Evolutionary conservation across 2,888 invertebrate genomes (phyloP), one percentile per base, ranked within the genome.

Genomic region (Gymnoscelis rufifasciata): DNA sequence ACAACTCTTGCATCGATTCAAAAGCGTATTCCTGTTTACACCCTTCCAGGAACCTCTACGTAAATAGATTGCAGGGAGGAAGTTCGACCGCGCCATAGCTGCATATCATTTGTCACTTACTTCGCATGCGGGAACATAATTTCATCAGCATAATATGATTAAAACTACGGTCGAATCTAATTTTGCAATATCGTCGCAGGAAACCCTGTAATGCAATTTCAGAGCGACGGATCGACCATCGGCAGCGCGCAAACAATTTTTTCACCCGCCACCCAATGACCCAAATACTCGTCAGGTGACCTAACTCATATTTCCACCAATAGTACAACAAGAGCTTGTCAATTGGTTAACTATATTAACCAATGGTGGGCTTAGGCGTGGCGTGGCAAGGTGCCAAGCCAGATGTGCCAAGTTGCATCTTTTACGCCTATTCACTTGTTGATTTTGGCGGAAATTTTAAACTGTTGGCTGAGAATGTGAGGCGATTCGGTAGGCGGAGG

Each of bases 281-380:
- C 83, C 64, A 78, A 57, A 74, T 83, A 45, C 45, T 7, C 33
- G 46, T 60, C 77, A 74, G 76, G 71, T 80, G 75, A 78, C 78
- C 78, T 76, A 71, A 67, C 65, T 60, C 62, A 66, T 66, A 69
- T 71, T 67, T 72, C 75, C 67, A 74, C 86, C 87, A 88, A 88
- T 88, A 65, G 71, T 72, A 78, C 56, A 35, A 67, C 65, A 65
- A 72, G 77, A 67, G 78, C 66, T 64, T 84, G 86, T 87, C 88
- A 88, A 88, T 88, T 88, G 88, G 88, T 80, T 81, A 78, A 77
- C 74, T 72, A 78, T 83, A 83, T 87, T 86, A 88, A 82, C 88
- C 88, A 88, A 88, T 88, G 74, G 78, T 73, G 69, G 68, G 78
- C 71, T 73, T 83, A 88, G 88, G 88, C 88, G 88, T 81, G 86